A percentile compares a stretch with the other conserved stretches of the same genome.
phyloP scores from a whole-genome alignment of 2,797 vertebrate genomes.

The Acrocephalus scirpaceus region DNA sequence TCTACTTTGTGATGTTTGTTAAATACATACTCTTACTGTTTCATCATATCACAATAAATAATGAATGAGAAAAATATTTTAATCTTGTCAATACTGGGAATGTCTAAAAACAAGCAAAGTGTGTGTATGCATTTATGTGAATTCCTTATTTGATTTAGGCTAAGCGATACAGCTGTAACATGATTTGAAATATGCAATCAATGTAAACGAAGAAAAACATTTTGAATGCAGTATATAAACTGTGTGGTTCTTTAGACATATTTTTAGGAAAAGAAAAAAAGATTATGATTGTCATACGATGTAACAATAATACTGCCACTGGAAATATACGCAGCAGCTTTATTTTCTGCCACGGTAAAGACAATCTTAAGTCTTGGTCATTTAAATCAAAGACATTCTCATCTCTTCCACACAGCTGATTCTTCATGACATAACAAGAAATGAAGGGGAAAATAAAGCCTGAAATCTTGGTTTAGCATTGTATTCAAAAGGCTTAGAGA shows the following conservation, averaged over 20 bases:
- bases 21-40: conserved; percentile 12
- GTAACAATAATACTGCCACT: conserved; percentile 39
- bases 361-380: conserved; percentile 54
- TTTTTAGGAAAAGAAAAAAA: conserved; percentile 39
- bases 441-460: background rate
- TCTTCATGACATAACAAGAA: conserved; percentile 30
- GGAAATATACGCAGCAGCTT: conserved; percentile 44
- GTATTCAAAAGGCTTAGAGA: background rate
- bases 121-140: conserved; percentile 49
- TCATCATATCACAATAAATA: conserved; percentile 33
- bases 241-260: conserved; percentile 56
- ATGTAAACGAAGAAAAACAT: conserved; percentile 75
- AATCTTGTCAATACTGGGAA: conserved; percentile 54
- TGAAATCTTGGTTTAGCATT: conserved; percentile 13
- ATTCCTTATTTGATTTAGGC: conserved; percentile 72
- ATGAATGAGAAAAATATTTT: conserved; percentile 59
- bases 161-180: conserved; percentile 72
- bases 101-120: conserved; percentile 33
- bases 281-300: conserved; percentile 44
- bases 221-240: conserved; percentile 73
- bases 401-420: conserved; percentile 50
- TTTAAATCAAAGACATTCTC: conserved; percentile 38
- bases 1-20: conserved; percentile 45
- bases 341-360: conserved; percentile 35
- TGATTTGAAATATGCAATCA: conserved; percentile 76